Conservation (phyloP, 2,113 vertebrate species). For the Phainopepla nitens region DNA sequence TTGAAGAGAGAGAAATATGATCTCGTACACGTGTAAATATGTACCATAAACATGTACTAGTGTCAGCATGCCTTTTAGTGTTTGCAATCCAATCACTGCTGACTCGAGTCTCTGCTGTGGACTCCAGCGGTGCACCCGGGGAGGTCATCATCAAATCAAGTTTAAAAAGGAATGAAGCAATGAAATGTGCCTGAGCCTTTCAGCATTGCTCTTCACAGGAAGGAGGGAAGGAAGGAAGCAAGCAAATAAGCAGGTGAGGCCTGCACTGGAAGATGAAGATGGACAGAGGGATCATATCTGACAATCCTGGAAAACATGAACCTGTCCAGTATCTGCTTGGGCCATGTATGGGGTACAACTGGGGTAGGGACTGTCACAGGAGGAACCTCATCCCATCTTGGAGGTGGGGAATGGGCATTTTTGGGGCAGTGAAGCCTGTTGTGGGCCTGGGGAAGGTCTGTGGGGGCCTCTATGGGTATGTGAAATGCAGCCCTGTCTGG, state of each 20-base stretch:
- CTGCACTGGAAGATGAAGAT: no score
- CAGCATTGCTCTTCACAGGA: not conserved
- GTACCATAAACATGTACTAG: not conserved
- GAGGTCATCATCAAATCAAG: not conserved
- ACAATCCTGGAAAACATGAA: not conserved
- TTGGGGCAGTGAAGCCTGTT: accelerated
- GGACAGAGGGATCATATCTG: not conserved
- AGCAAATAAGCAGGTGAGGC: accelerated
- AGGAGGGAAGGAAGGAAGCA: not conserved
- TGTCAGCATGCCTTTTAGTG: not conserved
- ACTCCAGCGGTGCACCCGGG: accelerated
- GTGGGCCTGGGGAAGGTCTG: not conserved
- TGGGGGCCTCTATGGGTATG: accelerated
- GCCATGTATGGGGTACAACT: not conserved
- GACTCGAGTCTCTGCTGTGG: not conserved
- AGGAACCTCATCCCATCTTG: not conserved
- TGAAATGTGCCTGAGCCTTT: not conserved
- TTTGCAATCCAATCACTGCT: not conserved
- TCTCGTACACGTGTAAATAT: not conserved
- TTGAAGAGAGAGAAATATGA: not conserved
- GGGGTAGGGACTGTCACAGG: not conserved
- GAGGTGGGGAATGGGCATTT: not conserved
- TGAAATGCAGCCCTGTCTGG: not conserved
- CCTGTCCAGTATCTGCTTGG: not conserved
- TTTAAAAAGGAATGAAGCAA: not conserved